Percentiles rank a stretch among this genome's conserved stretches.
Conservation (phyloP, 2,888 invertebrate species). For the Drosophila parthenogenetica region DNA sequence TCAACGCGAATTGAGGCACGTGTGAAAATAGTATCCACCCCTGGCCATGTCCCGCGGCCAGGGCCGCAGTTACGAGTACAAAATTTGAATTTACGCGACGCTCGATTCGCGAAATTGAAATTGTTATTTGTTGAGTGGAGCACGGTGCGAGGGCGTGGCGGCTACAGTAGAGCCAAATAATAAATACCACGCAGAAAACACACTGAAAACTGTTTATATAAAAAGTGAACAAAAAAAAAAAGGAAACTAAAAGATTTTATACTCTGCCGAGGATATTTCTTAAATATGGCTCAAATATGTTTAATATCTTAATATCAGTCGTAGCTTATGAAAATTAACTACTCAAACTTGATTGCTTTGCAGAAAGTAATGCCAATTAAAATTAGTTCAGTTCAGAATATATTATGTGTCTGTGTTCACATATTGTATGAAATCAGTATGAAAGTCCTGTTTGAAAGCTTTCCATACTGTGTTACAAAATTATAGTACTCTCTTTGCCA, state of each 20-base stretch:
- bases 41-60: constrained; percentile 30
- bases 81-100: constrained; percentile 75
- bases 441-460: neutral
- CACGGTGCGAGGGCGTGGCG: constrained; percentile 17
- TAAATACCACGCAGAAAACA: neutral
- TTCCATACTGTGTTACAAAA: neutral
- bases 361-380: no score
- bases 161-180: neutral
- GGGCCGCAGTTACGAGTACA: constrained; percentile 37
- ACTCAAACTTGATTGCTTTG: no score
- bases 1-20: constrained; percentile 38
- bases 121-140: constrained; percentile 68
- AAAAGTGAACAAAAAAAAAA: no score
- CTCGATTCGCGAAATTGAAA: constrained; percentile 74
- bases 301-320: no score
- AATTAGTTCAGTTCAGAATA: no score
- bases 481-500: neutral
- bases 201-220: no score
- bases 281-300: no score
- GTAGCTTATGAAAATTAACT: no score
- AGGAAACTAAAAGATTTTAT: no score
- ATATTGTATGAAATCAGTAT: no score
- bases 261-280: no score
- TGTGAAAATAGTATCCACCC: constrained; percentile 52
- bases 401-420: no score